Evolutionary conservation across 2,113 vertebrate genomes (phyloP), one percentile per base, ranked within the genome.

Genomic region (Polypterus bichir): DNA sequence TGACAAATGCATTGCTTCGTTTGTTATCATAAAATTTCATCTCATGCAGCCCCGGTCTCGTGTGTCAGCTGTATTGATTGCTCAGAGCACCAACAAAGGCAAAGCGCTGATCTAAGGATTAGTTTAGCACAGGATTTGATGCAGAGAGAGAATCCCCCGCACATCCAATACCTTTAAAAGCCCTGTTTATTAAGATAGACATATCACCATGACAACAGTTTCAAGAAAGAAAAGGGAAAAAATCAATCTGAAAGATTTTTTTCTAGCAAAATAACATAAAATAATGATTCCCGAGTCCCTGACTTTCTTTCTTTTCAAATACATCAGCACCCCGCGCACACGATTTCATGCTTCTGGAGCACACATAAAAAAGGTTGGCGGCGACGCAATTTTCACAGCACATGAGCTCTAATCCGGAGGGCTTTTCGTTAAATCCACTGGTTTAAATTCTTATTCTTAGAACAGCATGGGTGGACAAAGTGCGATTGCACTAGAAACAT

Each of bases 381-480:
- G 68, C 74, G 71, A 66, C 57, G 61, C 72, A 71, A 73, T 76
- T 76, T 79, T 63, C 65, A 74, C 63, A 67, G 59, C 62, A 66
- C 59, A 76, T 59, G 57, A 78, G 71, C 66, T 63, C 59, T 82
- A 82, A 82, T 79, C 80, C 73, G 71, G 62, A 73, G 52, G 71
- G 75, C 77, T 80, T 27, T 83, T 81, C 68, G 69, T 78, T 80
- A 79, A 76, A 69, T 75, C 70, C 79, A 79, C 70, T 74, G 71
- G 71, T 71, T 85, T 79, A 80, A 76, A 74, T 75, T 76, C 62
- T 79, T 80, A 79, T 79, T 81, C 70, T 79, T 81, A 66, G 73
- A 79, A 74, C 51, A 72, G 46, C 44, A 4, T 70, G 63, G 76
- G 69, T 68, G 73, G 76, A 69, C 64, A 76, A 80, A 62, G 64